Base-by-base conservation (phyloP, 2,797 vertebrate genomes). In the Taeniopygia guttata region DNA sequence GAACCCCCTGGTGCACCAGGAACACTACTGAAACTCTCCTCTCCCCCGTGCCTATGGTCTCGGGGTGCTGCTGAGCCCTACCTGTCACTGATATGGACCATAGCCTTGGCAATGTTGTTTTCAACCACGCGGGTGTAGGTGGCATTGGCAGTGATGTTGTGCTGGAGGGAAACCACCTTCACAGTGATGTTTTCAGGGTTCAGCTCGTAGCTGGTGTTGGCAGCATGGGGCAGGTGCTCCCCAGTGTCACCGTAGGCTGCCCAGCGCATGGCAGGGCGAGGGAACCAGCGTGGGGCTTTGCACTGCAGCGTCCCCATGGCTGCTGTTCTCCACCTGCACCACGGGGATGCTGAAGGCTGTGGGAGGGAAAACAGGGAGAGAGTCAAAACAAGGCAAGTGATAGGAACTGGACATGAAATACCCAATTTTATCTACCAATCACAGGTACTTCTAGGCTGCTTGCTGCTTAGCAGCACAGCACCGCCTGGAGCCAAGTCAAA, bases 61-160 rank as follows among this genome's bases (percentile, higher is more conserved):
- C 13, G 14, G 45, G 15, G 16, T 10, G 27, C 8, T 73, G 32
- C 30, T 42, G 9, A 81, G 59, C 81, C 86, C 22, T 96, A 99
- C 98, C 98, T 98, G 97, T 98, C 58, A 98, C 74, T 97, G 87
- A 98, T 98, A 19, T 85, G 86, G 11, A 98, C 97, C 5, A 97
- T 45, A 9, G 98, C 97, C n/a, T 66, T 96, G 95, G 98, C 98
- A 54, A 99, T 92, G 62, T 38, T 13, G 46, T 98, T 99, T 83
- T 98, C 87, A 40, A 98, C 98, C 96, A 96, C 87, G 8, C 98
- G 98, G 91, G 83, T 98, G 95, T 98, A 99, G 19, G 90, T 97
- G 52, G 93, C 83, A 2, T 97, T 97, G 66, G 54, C 7, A 12
- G 93, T 96, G 43, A 97, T 42, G 2, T 91, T 94, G 63, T 73